Base-by-base conservation (phyloP, 1,140 invertebrate genomes). In the Achatina immaculata region DNA sequence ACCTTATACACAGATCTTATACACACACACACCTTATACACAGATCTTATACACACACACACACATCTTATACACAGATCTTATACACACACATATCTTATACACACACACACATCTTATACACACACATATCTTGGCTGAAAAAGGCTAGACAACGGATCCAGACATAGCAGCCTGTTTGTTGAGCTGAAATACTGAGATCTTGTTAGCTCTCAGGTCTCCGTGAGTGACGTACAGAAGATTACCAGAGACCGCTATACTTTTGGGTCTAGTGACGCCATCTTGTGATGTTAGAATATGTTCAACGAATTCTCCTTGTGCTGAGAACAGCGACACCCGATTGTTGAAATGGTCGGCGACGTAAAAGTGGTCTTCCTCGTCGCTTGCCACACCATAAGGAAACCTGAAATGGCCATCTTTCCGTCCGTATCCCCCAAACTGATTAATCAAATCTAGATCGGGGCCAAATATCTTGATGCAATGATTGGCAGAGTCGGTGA, bases 271-370 rank as follows among this genome's bases (percentile, higher is more conserved):
- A 19, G 73, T 75, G 45, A 88, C 43, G n/a, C 84, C 81, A 55
- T 83, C 74, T 28, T 80, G 28, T n/a, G 72, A 31, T 2, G 85
- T 86, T 69, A 87, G 74, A 7, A 86, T 45, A 68, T 87, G 81
- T 36, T 85, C 73, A 24, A 86, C 43, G 69, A 86, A 88, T 3
- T 69, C 48, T 19, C 87, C 87, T 0, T 82, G 42, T 6, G 58
- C 19, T 4, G 77, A 74, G 69, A 87, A 86, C 48, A 84, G 31
- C 34, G 81, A 81, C 16, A 88, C 80, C 1, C 96, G 94, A 91
- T 98, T 96, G 90, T 98, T 98, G 86, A 96, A 95, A 83, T 96
- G 93, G 90, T 98, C 97, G 1, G 96, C 96, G 0, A 99, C 94
- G 24, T 97, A 93, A 19, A 98, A 94, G 83, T 96, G 93, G 0